Conservation (phyloP, 2,113 vertebrate genomes). For the Ailuropoda melanoleuca region DNA sequence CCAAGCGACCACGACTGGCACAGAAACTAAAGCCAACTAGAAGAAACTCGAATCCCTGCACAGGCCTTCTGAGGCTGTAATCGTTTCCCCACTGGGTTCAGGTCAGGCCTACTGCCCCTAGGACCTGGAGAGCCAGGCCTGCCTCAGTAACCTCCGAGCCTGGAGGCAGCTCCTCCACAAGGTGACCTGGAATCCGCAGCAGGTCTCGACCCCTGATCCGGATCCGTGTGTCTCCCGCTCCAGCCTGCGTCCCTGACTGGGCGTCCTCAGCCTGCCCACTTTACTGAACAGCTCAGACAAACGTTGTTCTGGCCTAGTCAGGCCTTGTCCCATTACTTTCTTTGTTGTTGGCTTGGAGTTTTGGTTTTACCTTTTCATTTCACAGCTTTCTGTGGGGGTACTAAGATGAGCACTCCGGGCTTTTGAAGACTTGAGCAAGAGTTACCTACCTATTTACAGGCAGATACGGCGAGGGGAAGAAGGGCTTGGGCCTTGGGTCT, state of each 20-base stretch:
- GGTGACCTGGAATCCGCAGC: fast-evolving
- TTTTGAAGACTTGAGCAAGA: not conserved
- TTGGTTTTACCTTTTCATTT: not conserved
- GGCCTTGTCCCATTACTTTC: not conserved
- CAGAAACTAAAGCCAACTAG: not conserved
- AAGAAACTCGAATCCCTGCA: not conserved
- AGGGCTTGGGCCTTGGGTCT: not conserved
- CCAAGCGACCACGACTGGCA: not conserved
- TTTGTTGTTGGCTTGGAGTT: not conserved
- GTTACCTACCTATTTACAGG: not conserved
- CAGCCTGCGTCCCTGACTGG: fast-evolving
- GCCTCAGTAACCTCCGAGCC: fast-evolving
- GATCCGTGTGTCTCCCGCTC: fast-evolving
- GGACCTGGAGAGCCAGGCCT: no score
- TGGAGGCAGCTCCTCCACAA: fast-evolving
- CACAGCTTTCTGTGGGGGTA: not conserved
- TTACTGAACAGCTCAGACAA: not conserved
- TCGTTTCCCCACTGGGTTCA: fast-evolving
- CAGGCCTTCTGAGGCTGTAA: not conserved
- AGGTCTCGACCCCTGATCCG: not conserved
- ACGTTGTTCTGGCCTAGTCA: fast-evolving
- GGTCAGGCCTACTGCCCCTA: fast-evolving
- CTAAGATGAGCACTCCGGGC: not conserved
- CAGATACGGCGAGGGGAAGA: not conserved
- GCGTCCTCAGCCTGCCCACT: not conserved